Conservation (phyloP, 2,888 invertebrate species). For the Yponomeuta cagnagella region DNA sequence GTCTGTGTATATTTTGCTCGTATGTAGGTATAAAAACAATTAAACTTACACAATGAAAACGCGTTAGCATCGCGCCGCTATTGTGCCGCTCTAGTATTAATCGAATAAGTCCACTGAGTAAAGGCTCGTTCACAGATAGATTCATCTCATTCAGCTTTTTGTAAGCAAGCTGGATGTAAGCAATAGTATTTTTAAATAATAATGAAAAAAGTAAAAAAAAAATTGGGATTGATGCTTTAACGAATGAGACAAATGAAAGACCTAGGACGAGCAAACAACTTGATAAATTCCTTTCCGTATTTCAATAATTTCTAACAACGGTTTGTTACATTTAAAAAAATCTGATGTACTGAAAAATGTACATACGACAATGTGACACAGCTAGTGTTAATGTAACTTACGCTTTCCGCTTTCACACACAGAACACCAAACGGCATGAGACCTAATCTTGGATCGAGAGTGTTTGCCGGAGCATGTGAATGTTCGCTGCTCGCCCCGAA, state of each 20-base stretch:
- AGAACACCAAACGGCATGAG: not conserved
- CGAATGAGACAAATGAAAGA: no score
- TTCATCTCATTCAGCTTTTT: not conserved
- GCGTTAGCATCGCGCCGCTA: constrained; percentile 44
- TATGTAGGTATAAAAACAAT: constrained; percentile 44
- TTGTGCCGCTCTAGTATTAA: constrained; percentile 52
- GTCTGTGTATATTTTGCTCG: not conserved
- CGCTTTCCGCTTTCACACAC: not conserved
- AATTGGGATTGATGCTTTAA: no score
- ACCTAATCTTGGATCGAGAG: not conserved
- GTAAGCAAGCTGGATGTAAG: no score
- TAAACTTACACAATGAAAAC: constrained; percentile 62
- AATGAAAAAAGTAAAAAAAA: no score
- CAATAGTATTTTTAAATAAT: no score
- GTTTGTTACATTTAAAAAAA: no score
- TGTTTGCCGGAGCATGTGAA: no score
- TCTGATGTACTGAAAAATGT: not conserved
- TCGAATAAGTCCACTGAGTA: constrained; percentile 42
- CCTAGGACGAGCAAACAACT: no score
- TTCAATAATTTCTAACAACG: no score
- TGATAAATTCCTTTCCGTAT: no score
- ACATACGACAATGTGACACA: not conserved
- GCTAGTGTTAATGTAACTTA: not conserved
- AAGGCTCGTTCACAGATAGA: not conserved
- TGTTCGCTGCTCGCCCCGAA: not conserved